Conservation (phyloP, 2,797 vertebrate species). For the Enoplosus armatus region DNA sequence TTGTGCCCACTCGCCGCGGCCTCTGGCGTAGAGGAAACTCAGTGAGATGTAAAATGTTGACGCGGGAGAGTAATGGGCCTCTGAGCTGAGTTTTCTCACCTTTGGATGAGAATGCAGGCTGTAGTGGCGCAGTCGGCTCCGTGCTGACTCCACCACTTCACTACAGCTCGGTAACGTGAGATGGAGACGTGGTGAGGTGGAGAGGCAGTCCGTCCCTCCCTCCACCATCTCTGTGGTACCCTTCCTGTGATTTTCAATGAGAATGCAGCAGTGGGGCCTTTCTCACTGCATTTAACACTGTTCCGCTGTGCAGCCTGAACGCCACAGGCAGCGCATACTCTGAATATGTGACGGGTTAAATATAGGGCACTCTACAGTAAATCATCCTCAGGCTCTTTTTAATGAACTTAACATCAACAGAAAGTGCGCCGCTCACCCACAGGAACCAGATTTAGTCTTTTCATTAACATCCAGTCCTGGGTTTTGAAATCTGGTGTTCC, state of each 20-base stretch:
- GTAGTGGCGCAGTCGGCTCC: slow-evolving; percentile 30
- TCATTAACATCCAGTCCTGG: background rate
- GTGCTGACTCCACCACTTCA: slow-evolving; percentile 44
- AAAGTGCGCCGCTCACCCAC: background rate
- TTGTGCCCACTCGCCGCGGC: background rate
- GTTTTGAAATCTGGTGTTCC: background rate
- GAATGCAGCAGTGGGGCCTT: slow-evolving; percentile 18
- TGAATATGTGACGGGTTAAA: slow-evolving; percentile 1
- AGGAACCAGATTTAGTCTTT: slow-evolving; percentile 1
- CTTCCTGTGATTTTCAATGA: slow-evolving; percentile 42
- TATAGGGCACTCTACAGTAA: slow-evolving; percentile 1
- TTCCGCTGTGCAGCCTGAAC: background rate
- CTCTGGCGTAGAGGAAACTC: slow-evolving; percentile 2
- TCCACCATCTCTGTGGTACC: slow-evolving; percentile 16
- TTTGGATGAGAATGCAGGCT: slow-evolving; percentile 28
- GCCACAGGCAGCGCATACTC: background rate
- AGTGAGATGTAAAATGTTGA: slow-evolving; percentile 1
- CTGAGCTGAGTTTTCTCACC: slow-evolving; percentile 34
- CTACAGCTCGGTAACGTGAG: slow-evolving; percentile 63
- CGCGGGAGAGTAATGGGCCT: background rate
- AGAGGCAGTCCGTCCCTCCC: slow-evolving; percentile 57
- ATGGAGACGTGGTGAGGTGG: slow-evolving; percentile 35
- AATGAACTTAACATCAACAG: slow-evolving; percentile 3
- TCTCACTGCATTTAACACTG: background rate
- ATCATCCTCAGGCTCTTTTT: background rate